Conservation (phyloP, 2,113 vertebrate genomes). For the Limanda limanda region DNA sequence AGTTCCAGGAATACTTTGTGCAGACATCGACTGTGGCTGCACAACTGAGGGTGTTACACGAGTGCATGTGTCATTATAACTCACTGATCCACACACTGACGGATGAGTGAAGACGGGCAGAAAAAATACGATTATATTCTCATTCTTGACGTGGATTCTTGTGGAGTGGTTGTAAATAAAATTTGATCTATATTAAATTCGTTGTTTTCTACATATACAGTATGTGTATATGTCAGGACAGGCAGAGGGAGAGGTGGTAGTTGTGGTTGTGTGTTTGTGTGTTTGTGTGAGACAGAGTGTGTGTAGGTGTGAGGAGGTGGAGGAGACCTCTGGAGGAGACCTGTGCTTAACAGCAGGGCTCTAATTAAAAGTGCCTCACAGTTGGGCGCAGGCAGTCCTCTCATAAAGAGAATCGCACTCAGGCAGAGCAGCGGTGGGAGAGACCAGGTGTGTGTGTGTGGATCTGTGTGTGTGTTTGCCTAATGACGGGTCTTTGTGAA, state of each 20-base stretch:
- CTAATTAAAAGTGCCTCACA: conserved; percentile 80
- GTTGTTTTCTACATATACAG: neutral
- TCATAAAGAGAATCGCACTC: conserved; percentile 64
- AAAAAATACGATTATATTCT: neutral
- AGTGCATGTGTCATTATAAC: conserved; percentile 40
- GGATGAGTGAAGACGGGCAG: neutral
- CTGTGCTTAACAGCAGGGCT: conserved; percentile 73
- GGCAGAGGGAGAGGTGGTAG: neutral
- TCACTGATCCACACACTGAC: conserved; percentile 5
- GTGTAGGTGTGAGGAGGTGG: conserved; percentile 56
- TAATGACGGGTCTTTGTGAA: conserved; percentile 44
- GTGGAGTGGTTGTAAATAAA: neutral
- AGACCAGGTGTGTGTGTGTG: conserved; percentile 44
- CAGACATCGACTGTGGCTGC: conserved; percentile 7
- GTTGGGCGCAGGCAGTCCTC: conserved; percentile 63
- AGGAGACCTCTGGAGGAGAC: conserved; percentile 44
- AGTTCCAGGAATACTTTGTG: conserved; percentile 64
- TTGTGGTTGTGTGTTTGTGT: neutral
- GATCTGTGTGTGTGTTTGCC: conserved; percentile 1
- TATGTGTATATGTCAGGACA: neutral
- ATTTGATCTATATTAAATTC: neutral
- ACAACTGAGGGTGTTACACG: conserved; percentile 14
- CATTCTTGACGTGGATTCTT: neutral
- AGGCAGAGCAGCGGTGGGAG: conserved; percentile 54
- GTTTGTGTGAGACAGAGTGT: conserved; percentile 26